phyloP scores from a whole-genome alignment of 2,113 vertebrate species.

The Galeopterus variegatus region DNA sequence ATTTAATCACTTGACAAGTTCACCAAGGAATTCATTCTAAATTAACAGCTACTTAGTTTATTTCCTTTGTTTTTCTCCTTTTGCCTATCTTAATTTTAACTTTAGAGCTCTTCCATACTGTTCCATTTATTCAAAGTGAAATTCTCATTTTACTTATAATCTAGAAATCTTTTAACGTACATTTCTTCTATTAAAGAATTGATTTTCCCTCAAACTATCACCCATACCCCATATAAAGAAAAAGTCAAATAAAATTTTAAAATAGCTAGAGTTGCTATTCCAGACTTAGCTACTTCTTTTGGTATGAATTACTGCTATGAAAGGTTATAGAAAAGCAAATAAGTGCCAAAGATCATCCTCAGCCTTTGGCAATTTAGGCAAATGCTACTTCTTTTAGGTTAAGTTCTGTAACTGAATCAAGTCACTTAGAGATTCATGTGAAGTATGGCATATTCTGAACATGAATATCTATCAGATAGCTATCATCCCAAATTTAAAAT shows the following conservation, averaged over 20 bases:
- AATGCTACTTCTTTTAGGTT: background rate
- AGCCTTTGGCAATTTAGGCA: background rate
- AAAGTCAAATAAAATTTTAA: background rate
- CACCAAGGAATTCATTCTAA: conserved; percentile 57
- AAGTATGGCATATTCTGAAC: background rate
- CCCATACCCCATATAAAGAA: background rate
- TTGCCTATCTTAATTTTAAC: conserved; percentile 15
- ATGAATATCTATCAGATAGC: background rate
- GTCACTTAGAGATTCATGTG: background rate
- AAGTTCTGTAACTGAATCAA: background rate
- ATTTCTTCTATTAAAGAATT: conserved; percentile 17
- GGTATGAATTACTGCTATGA: background rate
- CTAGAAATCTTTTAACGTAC: background rate
- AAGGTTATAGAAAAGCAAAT: conserved; percentile 6
- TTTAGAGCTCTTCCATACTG: background rate
- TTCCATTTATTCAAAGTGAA: conserved; percentile 22
- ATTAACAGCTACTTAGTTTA: background rate
- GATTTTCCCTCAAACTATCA: background rate
- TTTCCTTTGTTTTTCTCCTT: conserved; percentile 41
- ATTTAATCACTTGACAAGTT: conserved; percentile 13
- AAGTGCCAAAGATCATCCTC: background rate
- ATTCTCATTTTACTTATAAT: background rate
- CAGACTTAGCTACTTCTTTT: background rate
- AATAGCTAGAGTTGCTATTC: background rate
- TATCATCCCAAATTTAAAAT: conserved; percentile 43